These are phyloP conservation scores for Rhinella marina DNA, from an alignment of 2,797 vertebrate genomes.

Conservation along the genomic window DNA sequence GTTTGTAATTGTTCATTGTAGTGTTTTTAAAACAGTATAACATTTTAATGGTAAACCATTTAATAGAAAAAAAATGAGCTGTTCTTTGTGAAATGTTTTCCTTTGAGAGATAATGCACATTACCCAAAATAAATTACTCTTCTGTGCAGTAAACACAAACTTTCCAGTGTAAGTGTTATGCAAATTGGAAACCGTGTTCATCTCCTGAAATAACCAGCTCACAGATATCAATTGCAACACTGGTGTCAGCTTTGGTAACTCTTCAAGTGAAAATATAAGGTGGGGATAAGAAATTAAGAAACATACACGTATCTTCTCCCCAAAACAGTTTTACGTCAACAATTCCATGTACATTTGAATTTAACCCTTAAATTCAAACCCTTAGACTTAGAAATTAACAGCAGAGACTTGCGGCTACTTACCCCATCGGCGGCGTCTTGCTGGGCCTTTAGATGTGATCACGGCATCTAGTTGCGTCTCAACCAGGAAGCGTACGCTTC, in stretches of 20 bases:
- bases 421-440: too few relatives aligned
- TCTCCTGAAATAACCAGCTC: constrained; percentile 19
- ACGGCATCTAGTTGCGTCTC: too few relatives aligned
- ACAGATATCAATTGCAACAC: constrained; percentile 38
- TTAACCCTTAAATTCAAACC: too few relatives aligned
- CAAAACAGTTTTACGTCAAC: not conserved
- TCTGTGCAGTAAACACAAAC: constrained; percentile 61
- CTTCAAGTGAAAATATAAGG: constrained; percentile 46
- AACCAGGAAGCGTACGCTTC: too few relatives aligned
- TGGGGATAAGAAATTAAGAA: not conserved
- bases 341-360: not conserved
- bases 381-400: too few relatives aligned
- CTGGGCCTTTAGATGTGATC: too few relatives aligned
- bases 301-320: constrained; percentile 10
- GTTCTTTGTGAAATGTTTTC: constrained; percentile 60
- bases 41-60: constrained; percentile 46
- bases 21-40: constrained; percentile 43
- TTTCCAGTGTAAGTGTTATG: constrained; percentile 52
- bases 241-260: constrained; percentile 53
- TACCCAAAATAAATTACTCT: constrained; percentile 50
- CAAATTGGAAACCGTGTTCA: constrained; percentile 33
- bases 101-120: constrained; percentile 48
- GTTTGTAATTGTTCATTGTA: constrained; percentile 23
- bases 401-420: too few relatives aligned
- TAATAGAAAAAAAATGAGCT: constrained; percentile 57